Percentiles rank a stretch among this genome's conserved stretches.
Evolutionary conservation across 2,797 vertebrate species (phyloP).

Genomic region (Phaenicophaeus curvirostris): DNA sequence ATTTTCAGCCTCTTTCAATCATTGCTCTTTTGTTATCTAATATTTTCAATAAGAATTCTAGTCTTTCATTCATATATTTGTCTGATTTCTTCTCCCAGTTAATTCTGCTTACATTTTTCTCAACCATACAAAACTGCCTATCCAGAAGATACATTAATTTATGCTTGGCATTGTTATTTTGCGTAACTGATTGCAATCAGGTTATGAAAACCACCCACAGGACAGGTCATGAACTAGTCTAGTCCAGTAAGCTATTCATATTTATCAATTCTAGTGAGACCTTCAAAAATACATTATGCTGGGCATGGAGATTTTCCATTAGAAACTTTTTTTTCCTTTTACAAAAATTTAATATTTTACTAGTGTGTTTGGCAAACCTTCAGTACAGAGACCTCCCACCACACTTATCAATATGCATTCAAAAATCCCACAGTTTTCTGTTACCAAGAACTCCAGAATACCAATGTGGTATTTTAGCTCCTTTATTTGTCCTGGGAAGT

Average conservation of each 20-base stretch:
- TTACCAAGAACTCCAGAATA: neutral
- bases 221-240: neutral
- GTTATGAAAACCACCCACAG: neutral
- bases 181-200: neutral
- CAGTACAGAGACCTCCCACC: neutral
- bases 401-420: neutral
- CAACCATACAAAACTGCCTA: neutral
- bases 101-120: conserved; percentile 10
- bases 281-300: neutral
- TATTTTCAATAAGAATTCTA: neutral
- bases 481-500: neutral
- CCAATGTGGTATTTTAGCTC: neutral
- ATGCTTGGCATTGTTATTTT: neutral
- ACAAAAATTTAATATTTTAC: neutral
- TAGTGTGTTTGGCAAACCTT: neutral
- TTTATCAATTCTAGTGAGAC: conserved; percentile 16
- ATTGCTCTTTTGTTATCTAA: neutral
- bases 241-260: conserved; percentile 12
- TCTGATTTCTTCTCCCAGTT: neutral
- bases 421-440: neutral
- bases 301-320: neutral
- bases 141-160: neutral
- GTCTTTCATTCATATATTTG: conserved; percentile 1
- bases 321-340: neutral
- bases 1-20: neutral